A percentile compares a stretch with the other conserved stretches of the same genome.
phyloP scores from a whole-genome alignment of 2,888 invertebrate genomes.

The Trichopoda pennipes region DNA sequence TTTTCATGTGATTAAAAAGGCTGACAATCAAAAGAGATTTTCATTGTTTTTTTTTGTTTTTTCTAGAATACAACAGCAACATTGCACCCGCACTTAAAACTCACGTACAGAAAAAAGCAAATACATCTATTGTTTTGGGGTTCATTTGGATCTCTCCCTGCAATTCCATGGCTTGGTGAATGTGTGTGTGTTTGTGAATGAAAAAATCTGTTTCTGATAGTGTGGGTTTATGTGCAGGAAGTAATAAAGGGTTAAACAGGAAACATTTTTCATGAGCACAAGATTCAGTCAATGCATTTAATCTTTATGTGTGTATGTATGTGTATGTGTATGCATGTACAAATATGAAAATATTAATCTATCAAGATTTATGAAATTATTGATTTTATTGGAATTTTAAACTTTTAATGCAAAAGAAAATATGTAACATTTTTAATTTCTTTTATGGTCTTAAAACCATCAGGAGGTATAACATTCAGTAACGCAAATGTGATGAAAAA shows the following conservation, averaged over 20 bases:
- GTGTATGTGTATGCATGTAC: neutral
- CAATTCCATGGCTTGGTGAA: slow-evolving; percentile 3
- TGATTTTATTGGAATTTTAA: slow-evolving; percentile 37
- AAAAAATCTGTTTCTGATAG: neutral
- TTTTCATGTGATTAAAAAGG: slow-evolving; percentile 66
- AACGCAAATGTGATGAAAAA: too few relatives aligned
- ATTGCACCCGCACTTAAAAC: slow-evolving; percentile 65
- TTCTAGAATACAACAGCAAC: slow-evolving; percentile 21
- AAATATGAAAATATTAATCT: slow-evolving; percentile 34
- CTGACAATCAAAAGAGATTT: slow-evolving; percentile 57
- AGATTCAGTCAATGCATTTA: slow-evolving; percentile 6
- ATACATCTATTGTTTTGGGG: slow-evolving; percentile 8
- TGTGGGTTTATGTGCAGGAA: slow-evolving; percentile 23
- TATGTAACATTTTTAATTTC: neutral
- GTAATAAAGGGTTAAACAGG: slow-evolving; percentile 62
- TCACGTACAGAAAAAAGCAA: slow-evolving; percentile 36
- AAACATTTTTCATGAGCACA: slow-evolving; percentile 63
- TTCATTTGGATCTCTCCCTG: slow-evolving; percentile 1
- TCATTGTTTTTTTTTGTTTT: slow-evolving; percentile 25
- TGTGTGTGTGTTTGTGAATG: slow-evolving; percentile 21
- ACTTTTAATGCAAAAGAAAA: neutral
- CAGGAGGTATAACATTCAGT: too few relatives aligned
- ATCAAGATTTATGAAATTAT: slow-evolving; percentile 64
- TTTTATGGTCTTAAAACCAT: neutral
- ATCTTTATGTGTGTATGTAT: neutral